Conservation (phyloP, 2,113 vertebrate genomes). For the Anguilla japonica region DNA sequence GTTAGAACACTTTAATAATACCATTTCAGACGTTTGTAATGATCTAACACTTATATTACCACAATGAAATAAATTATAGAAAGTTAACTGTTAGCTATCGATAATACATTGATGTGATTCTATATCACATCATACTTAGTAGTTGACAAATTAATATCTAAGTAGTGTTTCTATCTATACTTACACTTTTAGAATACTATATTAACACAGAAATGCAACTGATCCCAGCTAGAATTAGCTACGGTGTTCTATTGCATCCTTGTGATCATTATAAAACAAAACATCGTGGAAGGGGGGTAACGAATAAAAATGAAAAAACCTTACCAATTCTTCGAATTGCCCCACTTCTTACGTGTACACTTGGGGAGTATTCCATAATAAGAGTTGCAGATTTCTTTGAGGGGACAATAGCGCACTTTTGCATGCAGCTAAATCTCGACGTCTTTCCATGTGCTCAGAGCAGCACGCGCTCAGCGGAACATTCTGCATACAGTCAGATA, state of each 20-base stretch:
- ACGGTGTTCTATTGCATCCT: neutral
- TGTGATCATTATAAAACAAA: constrained; percentile 15
- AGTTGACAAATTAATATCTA: neutral
- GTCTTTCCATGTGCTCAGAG: constrained; percentile 71
- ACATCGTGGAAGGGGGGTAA: neutral
- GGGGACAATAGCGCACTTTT: constrained; percentile 39
- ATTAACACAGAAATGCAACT: neutral
- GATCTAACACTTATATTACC: neutral
- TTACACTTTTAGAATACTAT: neutral
- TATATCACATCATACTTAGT: neutral
- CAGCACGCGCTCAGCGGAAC: constrained; percentile 64
- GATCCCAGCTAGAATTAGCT: neutral
- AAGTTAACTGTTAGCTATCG: neutral
- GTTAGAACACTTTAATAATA: neutral
- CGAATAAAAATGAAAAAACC: constrained; percentile 25
- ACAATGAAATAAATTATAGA: neutral
- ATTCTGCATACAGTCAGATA: constrained; percentile 49
- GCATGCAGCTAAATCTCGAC: constrained; percentile 55
- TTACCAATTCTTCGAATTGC: constrained; percentile 47
- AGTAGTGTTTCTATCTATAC: neutral
- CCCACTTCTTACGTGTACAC: neutral
- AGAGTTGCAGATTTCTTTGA: constrained; percentile 32
- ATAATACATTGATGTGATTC: neutral
- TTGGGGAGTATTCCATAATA: constrained; percentile 46
- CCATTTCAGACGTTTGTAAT: neutral